Evolutionary conservation across 2,888 invertebrate genomes (phyloP).

Genomic region (Odontocolon sp.): DNA sequence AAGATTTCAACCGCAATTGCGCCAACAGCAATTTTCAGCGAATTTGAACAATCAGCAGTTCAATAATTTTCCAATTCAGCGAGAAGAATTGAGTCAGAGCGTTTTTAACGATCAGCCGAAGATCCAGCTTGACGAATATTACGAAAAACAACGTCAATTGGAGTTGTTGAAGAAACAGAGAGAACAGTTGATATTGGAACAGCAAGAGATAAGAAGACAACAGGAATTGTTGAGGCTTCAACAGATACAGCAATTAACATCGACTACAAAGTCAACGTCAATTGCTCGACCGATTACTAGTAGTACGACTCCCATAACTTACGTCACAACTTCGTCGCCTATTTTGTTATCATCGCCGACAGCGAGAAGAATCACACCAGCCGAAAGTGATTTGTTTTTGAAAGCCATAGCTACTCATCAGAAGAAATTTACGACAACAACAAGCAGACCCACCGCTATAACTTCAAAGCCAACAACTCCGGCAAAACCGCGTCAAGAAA

Average conservation of each 20-base stretch:
- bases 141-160: conserved; percentile 85
- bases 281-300: conserved; percentile 45
- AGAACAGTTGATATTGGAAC: conserved; percentile 89
- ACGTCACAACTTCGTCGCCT: conserved; percentile 68
- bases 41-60: conserved; percentile 55
- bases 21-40: conserved; percentile 60
- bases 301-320: conserved; percentile 78
- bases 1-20: conserved; percentile 42
- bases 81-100: conserved; percentile 77
- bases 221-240: conserved; percentile 89
- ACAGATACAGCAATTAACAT: conserved; percentile 85
- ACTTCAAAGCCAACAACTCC: conserved; percentile 48
- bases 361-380: conserved; percentile 74
- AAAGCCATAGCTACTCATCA: conserved; percentile 78
- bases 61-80: conserved; percentile 61
- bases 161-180: conserved; percentile 86
- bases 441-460: conserved; percentile 51
- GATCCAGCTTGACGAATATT: conserved; percentile 83
- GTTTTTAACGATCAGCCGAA: conserved; percentile 82
- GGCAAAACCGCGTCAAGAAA: conserved; percentile 62
- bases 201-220: conserved; percentile 90
- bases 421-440: conserved; percentile 73
- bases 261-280: conserved; percentile 68
- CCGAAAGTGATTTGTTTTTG: conserved; percentile 76
- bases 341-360: conserved; percentile 74